Conservation (phyloP, 2,113 vertebrate genomes). For the Syngnathus floridae region DNA sequence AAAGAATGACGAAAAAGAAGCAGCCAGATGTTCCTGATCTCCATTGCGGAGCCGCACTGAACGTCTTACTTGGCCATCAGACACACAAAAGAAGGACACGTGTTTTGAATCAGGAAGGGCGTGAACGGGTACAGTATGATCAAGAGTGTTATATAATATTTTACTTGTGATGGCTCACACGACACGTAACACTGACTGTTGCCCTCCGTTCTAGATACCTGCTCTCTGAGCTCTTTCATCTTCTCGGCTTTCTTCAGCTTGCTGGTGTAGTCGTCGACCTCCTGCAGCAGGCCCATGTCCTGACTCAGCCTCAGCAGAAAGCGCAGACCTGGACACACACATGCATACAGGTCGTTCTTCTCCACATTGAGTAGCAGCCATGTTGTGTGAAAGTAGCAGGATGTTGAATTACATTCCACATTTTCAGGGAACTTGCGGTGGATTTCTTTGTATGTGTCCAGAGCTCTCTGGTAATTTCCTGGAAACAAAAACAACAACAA, state of each 20-base stretch:
- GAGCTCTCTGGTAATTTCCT: constrained; percentile 96
- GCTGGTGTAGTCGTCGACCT: constrained; percentile 87
- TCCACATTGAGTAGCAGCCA: neutral
- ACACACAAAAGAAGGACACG: neutral
- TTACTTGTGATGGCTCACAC: neutral
- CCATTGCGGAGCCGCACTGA: constrained; percentile 8
- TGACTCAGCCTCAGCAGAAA: constrained; percentile 91
- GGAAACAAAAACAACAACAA: constrained; percentile 9
- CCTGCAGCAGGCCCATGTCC: constrained; percentile 90
- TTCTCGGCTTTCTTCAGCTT: constrained; percentile 94
- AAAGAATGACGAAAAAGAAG: constrained; percentile 11
- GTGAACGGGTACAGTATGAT: neutral
- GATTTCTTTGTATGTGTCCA: constrained; percentile 91
- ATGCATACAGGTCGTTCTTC: neutral
- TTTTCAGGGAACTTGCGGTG: constrained; percentile 93
- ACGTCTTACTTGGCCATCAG: constrained; percentile 8
- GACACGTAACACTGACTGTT: too few species aligned
- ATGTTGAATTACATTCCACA: constrained; percentile 79
- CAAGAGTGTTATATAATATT: neutral
- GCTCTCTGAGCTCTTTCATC: constrained; percentile 89
- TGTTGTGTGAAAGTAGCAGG: neutral
- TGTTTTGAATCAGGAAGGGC: constrained; percentile 19
- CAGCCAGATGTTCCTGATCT: constrained; percentile 18
- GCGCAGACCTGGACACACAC: constrained; percentile 73
- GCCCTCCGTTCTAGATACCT: constrained; percentile 67